Conservation (phyloP, 2,113 vertebrate genomes). For the Amblyornis subalaris region DNA sequence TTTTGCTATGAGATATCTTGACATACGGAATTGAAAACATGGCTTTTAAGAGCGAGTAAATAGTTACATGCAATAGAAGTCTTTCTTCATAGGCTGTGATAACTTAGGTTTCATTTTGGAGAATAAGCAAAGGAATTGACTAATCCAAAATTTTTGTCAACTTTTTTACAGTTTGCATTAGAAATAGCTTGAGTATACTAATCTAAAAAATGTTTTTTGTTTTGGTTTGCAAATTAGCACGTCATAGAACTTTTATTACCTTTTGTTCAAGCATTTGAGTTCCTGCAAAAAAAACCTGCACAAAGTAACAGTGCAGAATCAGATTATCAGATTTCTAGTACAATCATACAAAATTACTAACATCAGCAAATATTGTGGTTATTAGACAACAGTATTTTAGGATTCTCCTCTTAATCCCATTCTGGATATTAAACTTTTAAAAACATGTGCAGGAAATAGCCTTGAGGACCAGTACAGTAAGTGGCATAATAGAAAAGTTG, state of each 20-base stretch:
- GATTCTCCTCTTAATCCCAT: not conserved
- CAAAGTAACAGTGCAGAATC: not conserved
- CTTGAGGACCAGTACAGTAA: not conserved
- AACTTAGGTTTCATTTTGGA: not conserved
- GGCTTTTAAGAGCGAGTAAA: not conserved
- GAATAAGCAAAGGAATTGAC: not conserved
- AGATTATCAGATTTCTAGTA: not conserved
- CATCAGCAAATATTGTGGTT: not conserved
- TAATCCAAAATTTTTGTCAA: not conserved
- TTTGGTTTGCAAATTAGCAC: not conserved
- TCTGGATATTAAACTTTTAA: not conserved
- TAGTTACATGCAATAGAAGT: not conserved
- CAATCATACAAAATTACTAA: not conserved
- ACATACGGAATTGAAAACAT: not conserved
- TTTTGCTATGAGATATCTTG: not conserved
- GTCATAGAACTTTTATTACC: not conserved
- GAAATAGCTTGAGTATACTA: not conserved
- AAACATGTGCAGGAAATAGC: not conserved
- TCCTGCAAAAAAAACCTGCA: not conserved
- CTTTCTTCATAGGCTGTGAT: not conserved
- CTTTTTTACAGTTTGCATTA: not conserved
- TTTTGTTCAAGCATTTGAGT: not conserved
- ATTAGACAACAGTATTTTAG: not conserved
- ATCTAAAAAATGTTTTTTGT: not conserved
- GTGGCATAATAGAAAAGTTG: not conserved